Evolutionary conservation across 64 coral and sea anemone genomes (phyloP), one percentile per base, ranked within the genome.

Genomic region (Stichodactyla helianthus): DNA sequence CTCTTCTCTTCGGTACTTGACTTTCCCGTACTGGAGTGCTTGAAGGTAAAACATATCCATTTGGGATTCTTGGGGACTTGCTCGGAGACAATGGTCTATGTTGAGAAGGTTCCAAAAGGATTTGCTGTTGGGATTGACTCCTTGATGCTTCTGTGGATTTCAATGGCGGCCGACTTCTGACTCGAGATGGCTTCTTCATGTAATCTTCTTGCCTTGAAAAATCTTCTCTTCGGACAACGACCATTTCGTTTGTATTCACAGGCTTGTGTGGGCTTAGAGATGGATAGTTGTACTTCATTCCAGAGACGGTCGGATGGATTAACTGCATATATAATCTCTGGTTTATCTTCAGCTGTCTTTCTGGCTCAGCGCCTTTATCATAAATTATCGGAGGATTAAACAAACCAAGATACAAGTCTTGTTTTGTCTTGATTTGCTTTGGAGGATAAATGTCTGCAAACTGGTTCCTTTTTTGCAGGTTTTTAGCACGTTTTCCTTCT

Each of bases 381-480:
- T 96, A 96, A 55, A 96, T 62, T 12, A 93, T 31, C 19, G 94
- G 94, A 12, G 91, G 88, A 44, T 93, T 74, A 54, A 96, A 92
- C 51, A 96, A 90, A 60, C 88, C 91, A 55, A 96, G 88, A 51
- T 96, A 96, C 44, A 96, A 67, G 19, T 83, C 82, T 77, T 96
- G 94, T 59, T 96, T 96, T n/a, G 91, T 96, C 61, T 96, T 96
- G 22, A 96, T 96, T 87, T 96, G 94, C 57, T 88, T 96, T 55
- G 84, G 80, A 82, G 86, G 79, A 84, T 87, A 79, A 63, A 51
- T 27, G 27, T 81, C 86, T 14, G 44, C 70, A 65, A 88, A 59
- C 0, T 68, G 10, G 6, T 68, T 67, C 10, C 51, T 88, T 88
- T 79, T n/a, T 20, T 77, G 80, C 5, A 92, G 61, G 68, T 84